Conservation (phyloP, 1,140 invertebrate genomes). For the Leptopilina clavipes region DNA sequence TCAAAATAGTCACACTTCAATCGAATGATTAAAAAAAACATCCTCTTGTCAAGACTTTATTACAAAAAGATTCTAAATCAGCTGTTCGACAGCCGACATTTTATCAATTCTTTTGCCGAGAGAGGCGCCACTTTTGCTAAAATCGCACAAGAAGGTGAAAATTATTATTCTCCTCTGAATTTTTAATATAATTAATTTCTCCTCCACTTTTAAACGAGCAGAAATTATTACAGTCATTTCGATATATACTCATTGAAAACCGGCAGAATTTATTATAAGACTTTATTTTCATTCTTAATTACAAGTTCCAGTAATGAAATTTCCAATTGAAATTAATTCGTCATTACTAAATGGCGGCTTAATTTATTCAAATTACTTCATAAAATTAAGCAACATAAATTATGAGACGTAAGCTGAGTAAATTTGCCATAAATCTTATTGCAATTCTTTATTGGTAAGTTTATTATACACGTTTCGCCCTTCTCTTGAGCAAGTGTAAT, state of each 20-base stretch:
- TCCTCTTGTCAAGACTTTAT: too few relatives aligned
- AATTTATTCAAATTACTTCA: conserved; percentile 25
- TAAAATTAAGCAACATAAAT: not conserved
- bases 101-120: too few relatives aligned
- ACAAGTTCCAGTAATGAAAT: not conserved
- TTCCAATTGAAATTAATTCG: not conserved
- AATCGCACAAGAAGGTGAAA: too few relatives aligned
- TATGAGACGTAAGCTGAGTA: not conserved
- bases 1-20: too few relatives aligned
- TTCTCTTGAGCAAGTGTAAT: conserved; percentile 14
- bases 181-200: not conserved
- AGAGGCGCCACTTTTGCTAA: too few relatives aligned
- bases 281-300: not conserved
- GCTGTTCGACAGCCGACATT: too few relatives aligned
- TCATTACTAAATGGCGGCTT: not conserved
- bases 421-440: conserved; percentile 27
- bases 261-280: not conserved
- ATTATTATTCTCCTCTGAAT: too few relatives aligned
- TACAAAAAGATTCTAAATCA: too few relatives aligned
- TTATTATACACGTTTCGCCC: not conserved
- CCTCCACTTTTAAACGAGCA: not conserved
- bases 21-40: too few relatives aligned
- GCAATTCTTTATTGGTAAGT: conserved; percentile 5
- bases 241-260: not conserved
- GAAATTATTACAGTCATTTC: too few relatives aligned